Conservation (phyloP, 2,113 vertebrate genomes). For the Erpornis zantholeuca region DNA sequence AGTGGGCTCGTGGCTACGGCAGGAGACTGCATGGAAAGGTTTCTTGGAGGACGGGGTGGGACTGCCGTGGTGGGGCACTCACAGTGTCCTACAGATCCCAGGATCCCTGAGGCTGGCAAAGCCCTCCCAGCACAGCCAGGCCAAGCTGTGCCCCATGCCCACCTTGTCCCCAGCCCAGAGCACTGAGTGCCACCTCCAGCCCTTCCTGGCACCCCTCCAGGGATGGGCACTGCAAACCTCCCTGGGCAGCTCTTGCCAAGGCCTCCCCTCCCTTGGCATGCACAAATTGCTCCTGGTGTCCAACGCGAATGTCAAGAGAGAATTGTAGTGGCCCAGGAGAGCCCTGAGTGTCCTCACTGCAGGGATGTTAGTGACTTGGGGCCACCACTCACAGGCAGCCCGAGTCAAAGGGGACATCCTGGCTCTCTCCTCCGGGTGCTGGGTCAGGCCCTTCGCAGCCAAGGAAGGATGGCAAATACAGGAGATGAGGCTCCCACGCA, state of each 20-base stretch:
- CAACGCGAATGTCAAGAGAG: fast-evolving
- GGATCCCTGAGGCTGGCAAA: background rate
- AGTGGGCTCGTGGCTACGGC: fast-evolving
- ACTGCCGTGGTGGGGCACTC: background rate
- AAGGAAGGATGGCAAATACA: background rate
- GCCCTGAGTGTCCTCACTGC: background rate
- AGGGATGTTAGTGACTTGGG: background rate
- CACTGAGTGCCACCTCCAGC: background rate
- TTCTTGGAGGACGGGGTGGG: background rate
- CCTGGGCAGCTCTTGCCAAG: background rate
- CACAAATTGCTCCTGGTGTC: background rate
- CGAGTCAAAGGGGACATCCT: background rate
- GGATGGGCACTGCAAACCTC: background rate
- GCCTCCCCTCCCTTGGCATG: background rate
- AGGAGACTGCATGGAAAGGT: background rate
- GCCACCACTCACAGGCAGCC: background rate
- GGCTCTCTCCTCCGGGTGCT: background rate
- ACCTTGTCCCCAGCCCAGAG: background rate
- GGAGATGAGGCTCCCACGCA: background rate
- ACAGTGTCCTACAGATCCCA: fast-evolving
- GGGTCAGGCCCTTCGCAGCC: background rate
- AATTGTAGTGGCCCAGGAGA: background rate
- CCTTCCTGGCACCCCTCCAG: background rate
- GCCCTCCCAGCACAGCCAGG: fast-evolving
- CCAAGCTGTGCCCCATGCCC: background rate